Conservation (phyloP, 1,140 invertebrate species). For the Euschistus heros region DNA sequence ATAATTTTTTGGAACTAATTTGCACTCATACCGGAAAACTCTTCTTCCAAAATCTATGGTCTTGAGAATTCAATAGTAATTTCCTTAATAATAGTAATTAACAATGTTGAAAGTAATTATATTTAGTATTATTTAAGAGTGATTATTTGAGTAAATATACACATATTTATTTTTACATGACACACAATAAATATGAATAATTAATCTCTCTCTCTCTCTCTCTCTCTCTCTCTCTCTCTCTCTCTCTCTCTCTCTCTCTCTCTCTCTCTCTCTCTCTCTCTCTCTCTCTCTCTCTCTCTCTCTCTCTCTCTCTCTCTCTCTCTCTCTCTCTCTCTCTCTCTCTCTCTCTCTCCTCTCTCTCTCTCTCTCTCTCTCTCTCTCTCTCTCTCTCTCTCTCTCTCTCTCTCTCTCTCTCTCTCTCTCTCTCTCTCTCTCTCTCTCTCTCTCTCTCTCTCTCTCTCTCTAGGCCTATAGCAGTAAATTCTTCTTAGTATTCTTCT, state of each 20-base stretch:
- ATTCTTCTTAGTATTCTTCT: neutral
- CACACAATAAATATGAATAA: too few relatives aligned
- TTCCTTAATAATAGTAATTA: too few relatives aligned
- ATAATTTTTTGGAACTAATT: too few relatives aligned
- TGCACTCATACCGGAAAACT: too few relatives aligned
- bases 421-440: slow-evolving; percentile 25
- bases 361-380: slow-evolving; percentile 6
- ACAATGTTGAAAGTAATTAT: too few relatives aligned
- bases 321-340: slow-evolving; percentile 22
- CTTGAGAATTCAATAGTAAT: too few relatives aligned
- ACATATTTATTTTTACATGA: too few relatives aligned
- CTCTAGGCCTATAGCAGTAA: slow-evolving; percentile 11
- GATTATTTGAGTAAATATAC: too few relatives aligned
- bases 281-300: slow-evolving; percentile 16
- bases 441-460: slow-evolving; percentile 32
- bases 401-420: slow-evolving; percentile 21
- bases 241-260: slow-evolving; percentile 14
- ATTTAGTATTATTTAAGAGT: too few relatives aligned
- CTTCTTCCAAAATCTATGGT: too few relatives aligned
- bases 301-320: slow-evolving; percentile 26
- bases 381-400: slow-evolving; percentile 18
- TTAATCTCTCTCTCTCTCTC: too few relatives aligned
- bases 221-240: neutral
- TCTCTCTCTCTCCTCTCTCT: slow-evolving; percentile 24
- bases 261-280: slow-evolving; percentile 15